Base-by-base conservation (phyloP, 2,113 vertebrate genomes). In the Delphinus delphis region DNA sequence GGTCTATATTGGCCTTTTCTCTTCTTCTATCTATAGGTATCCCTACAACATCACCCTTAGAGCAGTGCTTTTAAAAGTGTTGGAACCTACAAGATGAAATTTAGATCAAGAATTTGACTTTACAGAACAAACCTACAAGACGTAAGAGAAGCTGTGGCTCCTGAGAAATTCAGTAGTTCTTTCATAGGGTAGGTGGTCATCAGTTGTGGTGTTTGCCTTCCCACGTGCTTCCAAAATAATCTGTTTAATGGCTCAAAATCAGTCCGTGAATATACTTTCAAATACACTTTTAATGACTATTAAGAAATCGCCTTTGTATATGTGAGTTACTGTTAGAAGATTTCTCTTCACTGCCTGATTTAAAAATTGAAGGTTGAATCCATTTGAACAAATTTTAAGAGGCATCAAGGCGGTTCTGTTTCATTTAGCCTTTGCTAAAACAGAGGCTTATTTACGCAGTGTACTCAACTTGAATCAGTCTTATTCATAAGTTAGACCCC, bases 1-100 rank as follows among this genome's bases (percentile, higher is more conserved):
- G 94, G 95, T 98, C 97, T 98, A 94, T 96, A 96, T 90, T 95
- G 96, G 97, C 97, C 96, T 97, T 98, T 96, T 98, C 92, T 97
- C 83, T 97, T 96, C 95, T 97, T 97, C 97, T 98, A 0, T 96
- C 95, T 98, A 31, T 97, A 98, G 97, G 97, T 98, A 38, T 74
- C 94, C 97, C 80, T 98, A 93, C 94, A 97, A 83, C 96, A 96
- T 89, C 96, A 97, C 97, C 97, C 97, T 96, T 98, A 98, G 97
- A 97, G 33, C 94, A 97, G 96, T 96, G 87, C 96, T 96, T 93
- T 96, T 98, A 96, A 94, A 95, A 98, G 90, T 94, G 94, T 92
- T 97, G 97, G 96, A 96, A 95, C 87, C 96, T 97, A 87, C 97
- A 95, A 90, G 97, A 96, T 95, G 97, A 98, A 94, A 97, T 95